A percentile compares a stretch with the other conserved stretches of the same genome.
These are phyloP conservation scores for Phymatocera aterrima DNA, from an alignment of 2,888 invertebrate species.

Conservation along the genomic window DNA sequence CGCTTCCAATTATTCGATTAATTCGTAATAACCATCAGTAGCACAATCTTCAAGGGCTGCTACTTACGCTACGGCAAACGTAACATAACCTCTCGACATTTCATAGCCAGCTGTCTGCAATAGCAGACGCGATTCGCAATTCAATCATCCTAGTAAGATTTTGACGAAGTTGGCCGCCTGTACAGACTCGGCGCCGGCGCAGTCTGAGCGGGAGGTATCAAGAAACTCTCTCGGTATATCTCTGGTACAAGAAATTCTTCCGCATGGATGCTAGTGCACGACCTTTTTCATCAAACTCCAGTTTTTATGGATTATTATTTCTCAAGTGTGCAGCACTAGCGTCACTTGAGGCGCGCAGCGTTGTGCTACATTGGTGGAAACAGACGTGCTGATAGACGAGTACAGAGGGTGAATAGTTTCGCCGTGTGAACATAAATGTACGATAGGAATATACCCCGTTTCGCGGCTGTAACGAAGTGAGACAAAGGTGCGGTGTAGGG, in stretches of 20 bases:
- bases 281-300: slow-evolving; percentile 12
- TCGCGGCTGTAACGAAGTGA: neutral
- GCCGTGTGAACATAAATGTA: neutral
- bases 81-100: no score
- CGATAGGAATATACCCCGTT: neutral
- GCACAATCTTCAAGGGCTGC: no score
- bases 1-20: no score
- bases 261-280: neutral
- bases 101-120: no score
- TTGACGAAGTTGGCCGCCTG: no score
- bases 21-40: no score
- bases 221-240: no score
- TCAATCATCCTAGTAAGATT: no score
- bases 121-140: no score
- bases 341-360: neutral
- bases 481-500: neutral
- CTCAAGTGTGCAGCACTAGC: neutral
- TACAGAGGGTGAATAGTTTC: slow-evolving; percentile 9
- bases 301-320: neutral
- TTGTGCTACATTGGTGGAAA: neutral
- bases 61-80: no score
- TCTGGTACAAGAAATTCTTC: neutral
- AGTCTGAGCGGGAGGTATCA: no score
- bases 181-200: no score
- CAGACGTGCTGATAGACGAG: neutral